A percentile compares a stretch with the other conserved stretches of the same genome.
phyloP scores from a whole-genome alignment of 2,797 vertebrate genomes.

The Cyprinella venusta region DNA sequence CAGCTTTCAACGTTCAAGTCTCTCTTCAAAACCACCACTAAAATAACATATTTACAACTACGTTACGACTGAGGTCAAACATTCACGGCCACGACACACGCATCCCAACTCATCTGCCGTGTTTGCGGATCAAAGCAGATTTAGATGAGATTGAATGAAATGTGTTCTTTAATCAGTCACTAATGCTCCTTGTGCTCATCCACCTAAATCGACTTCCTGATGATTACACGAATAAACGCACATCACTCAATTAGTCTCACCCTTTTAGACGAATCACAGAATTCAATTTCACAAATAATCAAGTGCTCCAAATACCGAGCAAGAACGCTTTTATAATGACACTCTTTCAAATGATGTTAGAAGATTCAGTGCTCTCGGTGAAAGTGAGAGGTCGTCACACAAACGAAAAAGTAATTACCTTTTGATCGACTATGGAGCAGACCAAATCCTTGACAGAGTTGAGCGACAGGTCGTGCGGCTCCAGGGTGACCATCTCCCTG shows the following conservation, averaged over 20 bases:
- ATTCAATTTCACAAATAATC: not conserved
- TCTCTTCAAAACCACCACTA: not conserved
- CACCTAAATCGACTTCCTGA: constrained; percentile 51
- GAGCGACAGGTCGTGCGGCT: constrained; percentile 91
- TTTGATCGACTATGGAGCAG: constrained; percentile 97
- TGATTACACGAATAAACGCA: constrained; percentile 47
- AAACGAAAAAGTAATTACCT: constrained; percentile 80
- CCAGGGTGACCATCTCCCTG: constrained; percentile 92
- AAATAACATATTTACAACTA: not conserved
- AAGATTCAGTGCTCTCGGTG: not conserved
- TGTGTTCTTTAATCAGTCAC: constrained; percentile 71
- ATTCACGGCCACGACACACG: not conserved
- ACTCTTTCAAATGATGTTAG: not conserved
- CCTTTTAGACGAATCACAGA: constrained; percentile 50
- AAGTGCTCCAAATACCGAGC: not conserved
- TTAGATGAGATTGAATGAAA: constrained; percentile 68
- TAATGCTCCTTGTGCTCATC: constrained; percentile 51
- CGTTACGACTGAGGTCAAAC: not conserved
- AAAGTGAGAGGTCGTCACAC: not conserved
- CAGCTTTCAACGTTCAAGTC: not conserved
- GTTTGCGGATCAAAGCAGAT: constrained; percentile 45
- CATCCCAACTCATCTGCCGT: constrained; percentile 25
- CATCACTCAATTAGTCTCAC: constrained; percentile 49
- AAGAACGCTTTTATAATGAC: no score
- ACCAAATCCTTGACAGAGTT: constrained; percentile 94